Evolutionary conservation across 1,140 invertebrate genomes (phyloP).

Genomic region (Teleogryllus occipitalis): DNA sequence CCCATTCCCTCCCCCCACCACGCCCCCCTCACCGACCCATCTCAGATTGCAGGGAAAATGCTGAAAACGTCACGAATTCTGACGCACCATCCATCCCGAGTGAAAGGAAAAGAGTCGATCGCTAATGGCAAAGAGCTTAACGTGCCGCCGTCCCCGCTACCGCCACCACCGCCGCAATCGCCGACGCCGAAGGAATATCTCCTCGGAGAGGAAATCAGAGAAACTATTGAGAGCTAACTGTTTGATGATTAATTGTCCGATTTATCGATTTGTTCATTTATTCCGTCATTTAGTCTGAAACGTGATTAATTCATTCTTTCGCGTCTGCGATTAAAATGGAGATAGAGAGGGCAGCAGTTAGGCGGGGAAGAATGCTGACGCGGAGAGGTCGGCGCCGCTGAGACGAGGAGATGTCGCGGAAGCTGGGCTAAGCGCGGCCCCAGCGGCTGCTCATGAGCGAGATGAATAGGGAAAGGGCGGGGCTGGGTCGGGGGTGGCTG

Average conservation of each 20-base stretch:
- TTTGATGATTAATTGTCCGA: not conserved
- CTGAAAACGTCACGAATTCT: not conserved
- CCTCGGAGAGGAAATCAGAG: not conserved
- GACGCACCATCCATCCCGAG: not conserved
- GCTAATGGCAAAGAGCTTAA: not conserved
- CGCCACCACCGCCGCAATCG: no score
- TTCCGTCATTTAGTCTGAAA: not conserved
- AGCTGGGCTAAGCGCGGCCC: no score
- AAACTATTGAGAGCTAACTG: not conserved
- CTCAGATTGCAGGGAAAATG: not conserved
- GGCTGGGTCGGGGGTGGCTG: no score
- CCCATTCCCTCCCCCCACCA: no score
- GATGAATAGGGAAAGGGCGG: no score
- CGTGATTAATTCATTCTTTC: not conserved
- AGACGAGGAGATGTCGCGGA: no score
- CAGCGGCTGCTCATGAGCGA: no score
- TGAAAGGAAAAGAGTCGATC: not conserved
- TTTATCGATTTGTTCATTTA: not conserved
- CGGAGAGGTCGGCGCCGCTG: no score
- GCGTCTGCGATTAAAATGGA: not conserved
- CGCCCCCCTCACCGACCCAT: not conserved
- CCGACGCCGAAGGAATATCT: not conserved
- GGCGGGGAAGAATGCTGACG: no score
- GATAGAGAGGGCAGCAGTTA: not conserved
- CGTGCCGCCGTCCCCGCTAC: no score